Evolutionary conservation across 1,140 invertebrate genomes (phyloP).

Genomic region (Papilio xuthus): DNA sequence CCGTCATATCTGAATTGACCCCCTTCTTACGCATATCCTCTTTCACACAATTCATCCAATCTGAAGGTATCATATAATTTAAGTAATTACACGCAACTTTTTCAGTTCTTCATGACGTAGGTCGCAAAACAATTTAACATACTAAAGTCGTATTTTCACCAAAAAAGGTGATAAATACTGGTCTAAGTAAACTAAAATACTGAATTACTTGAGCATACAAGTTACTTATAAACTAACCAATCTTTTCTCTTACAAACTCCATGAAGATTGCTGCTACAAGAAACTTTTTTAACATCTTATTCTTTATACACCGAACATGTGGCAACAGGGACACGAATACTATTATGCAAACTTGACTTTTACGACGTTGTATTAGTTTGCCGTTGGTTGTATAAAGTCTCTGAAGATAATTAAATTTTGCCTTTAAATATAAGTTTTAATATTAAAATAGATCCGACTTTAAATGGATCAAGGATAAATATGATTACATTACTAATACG

Average conservation of each 20-base stretch:
- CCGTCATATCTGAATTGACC: no score
- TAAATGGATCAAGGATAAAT: background rate
- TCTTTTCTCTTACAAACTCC: background rate
- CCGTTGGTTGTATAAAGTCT: background rate
- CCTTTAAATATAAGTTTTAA: background rate
- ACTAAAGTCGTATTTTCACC: background rate
- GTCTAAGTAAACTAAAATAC: background rate
- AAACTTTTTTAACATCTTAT: conserved; percentile 3
- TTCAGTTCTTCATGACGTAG: no score
- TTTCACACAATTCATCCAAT: no score
- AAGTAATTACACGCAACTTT: no score
- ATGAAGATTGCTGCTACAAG: background rate
- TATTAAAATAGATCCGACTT: background rate
- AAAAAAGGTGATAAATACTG: background rate
- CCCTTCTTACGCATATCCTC: no score
- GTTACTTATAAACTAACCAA: background rate
- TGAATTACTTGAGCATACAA: background rate
- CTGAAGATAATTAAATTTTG: background rate
- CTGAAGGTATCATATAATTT: no score
- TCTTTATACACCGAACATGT: conserved; percentile 2
- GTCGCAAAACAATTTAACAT: no score
- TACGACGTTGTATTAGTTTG: conserved; percentile 8
- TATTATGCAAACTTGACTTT: conserved; percentile 4
- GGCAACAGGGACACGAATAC: conserved; percentile 3
- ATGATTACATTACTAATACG: background rate